Conservation (phyloP, 2,888 invertebrate species). For the Arctia plantaginis region DNA sequence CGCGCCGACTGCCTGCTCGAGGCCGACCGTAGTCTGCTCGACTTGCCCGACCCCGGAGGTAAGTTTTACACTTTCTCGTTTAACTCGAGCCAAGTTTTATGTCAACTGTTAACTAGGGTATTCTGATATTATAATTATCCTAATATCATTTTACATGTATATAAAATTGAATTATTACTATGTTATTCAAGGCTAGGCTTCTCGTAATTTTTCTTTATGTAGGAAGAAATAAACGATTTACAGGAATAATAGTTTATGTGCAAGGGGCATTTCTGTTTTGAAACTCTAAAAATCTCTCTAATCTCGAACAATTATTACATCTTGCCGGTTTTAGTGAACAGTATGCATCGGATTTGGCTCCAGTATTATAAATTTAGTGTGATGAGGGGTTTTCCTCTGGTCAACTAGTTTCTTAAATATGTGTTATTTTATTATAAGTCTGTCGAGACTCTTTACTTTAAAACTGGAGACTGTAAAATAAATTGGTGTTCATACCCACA, state of each 20-base stretch:
- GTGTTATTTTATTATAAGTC: background rate
- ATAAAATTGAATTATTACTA: background rate
- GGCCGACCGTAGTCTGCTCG: conserved; percentile 75
- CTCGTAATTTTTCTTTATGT: background rate
- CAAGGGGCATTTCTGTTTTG: background rate
- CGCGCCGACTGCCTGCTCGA: conserved; percentile 76
- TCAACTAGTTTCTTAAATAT: too few species aligned
- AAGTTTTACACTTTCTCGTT: conserved; percentile 35
- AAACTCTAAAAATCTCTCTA: background rate
- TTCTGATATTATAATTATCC: too few species aligned
- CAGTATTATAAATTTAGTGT: background rate
- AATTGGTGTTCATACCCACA: background rate
- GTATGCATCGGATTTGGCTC: background rate
- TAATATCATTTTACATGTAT: too few species aligned
- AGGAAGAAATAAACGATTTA: background rate
- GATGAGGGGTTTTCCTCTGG: too few species aligned
- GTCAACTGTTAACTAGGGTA: background rate
- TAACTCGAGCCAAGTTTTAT: background rate
- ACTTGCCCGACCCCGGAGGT: conserved; percentile 77
- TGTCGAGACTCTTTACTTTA: background rate
- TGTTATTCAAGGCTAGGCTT: background rate
- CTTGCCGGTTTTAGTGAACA: background rate
- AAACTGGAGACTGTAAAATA: background rate
- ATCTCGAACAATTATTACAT: background rate
- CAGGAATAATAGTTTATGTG: background rate